These are phyloP conservation scores for Cecropterus lyciades DNA, from an alignment of 1,140 invertebrate species.

Conservation along the genomic window DNA sequence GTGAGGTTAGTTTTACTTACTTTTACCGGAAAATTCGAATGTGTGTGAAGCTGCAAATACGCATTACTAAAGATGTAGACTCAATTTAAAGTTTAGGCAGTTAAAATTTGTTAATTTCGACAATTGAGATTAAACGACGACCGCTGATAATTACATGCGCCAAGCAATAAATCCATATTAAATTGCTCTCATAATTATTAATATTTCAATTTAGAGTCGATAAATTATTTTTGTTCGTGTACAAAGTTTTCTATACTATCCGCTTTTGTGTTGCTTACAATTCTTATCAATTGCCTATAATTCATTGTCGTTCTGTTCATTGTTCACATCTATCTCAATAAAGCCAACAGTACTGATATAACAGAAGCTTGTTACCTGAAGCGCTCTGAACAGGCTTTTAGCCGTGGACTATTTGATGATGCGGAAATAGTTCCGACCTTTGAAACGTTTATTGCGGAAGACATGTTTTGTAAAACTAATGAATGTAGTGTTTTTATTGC, in stretches of 20 bases:
- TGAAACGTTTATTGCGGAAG: slow-evolving; percentile 19
- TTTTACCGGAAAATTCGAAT: too few relatives aligned
- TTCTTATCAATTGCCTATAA: slow-evolving; percentile 5
- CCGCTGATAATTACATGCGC: too few relatives aligned
- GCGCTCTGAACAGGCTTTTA: slow-evolving; percentile 10
- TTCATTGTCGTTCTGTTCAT: slow-evolving; percentile 10
- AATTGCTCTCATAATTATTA: too few relatives aligned
- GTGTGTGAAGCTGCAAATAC: too few relatives aligned
- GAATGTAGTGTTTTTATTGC: neutral
- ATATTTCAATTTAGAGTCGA: neutral
- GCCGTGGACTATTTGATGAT: slow-evolving; percentile 12
- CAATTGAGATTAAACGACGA: too few relatives aligned
- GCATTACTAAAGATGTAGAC: too few relatives aligned
- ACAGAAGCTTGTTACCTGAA: neutral
- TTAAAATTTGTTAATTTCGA: too few relatives aligned
- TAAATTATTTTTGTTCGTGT: neutral
- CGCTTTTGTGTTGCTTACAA: neutral
- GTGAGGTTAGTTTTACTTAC: too few relatives aligned
- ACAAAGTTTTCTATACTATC: neutral
- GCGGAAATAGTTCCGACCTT: slow-evolving; percentile 17
- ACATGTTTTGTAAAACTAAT: slow-evolving; percentile 11
- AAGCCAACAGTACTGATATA: slow-evolving; percentile 3
- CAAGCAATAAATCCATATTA: too few relatives aligned
- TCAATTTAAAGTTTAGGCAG: too few relatives aligned
- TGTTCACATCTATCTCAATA: slow-evolving; percentile 15